Base-by-base conservation (phyloP, 2,113 vertebrate species). In the Embiotoca jacksoni region DNA sequence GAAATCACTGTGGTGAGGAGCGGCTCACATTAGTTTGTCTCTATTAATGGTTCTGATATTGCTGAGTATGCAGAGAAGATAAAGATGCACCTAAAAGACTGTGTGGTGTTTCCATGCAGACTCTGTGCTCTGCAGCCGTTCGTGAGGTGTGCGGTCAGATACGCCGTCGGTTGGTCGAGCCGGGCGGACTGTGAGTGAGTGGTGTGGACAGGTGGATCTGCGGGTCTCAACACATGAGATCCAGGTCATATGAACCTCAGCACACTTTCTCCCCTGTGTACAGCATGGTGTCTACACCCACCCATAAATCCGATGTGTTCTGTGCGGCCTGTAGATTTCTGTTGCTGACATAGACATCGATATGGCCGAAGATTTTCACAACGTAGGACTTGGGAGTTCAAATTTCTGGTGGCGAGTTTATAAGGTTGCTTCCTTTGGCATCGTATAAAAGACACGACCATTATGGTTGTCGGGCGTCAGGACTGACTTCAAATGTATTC, bases 191-290 rank as follows among this genome's bases (percentile, higher is more conserved):
- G 63, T 75, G 80, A 78, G 75, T 92, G 90, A 91, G 81, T 70
- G 67, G 52, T 86, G 63, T 59, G 68, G 79, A 75, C 89, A 88
- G 89, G 88, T 91, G 91, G 62, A 55, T 64, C 53, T 30, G 70
- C 44, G 64, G 57, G 9, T 61, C 66, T 70, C 74, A 83, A 75
- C 75, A 83, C 65, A 70, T 72, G 82, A 78, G 78, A 58, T 54
- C 77, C 80, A 53, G 74, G 72, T 78, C 86, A 87, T 78, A 83
- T 82, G 87, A 89, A 77, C 75, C 52, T 47, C 0, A 32, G 85
- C 87, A 62, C 82, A 89, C 87, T 89, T 92, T 94, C 94, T 85
- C 93, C 93, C 89, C 89, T 89, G 91, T 75, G 52, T 85, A 54
- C 78, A 41, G 88, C 84, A 31, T 53, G 54, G 52, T 73, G 70